Evolutionary conservation across 2,113 vertebrate species (phyloP).

Genomic region (Dicentrarchus labrax): DNA sequence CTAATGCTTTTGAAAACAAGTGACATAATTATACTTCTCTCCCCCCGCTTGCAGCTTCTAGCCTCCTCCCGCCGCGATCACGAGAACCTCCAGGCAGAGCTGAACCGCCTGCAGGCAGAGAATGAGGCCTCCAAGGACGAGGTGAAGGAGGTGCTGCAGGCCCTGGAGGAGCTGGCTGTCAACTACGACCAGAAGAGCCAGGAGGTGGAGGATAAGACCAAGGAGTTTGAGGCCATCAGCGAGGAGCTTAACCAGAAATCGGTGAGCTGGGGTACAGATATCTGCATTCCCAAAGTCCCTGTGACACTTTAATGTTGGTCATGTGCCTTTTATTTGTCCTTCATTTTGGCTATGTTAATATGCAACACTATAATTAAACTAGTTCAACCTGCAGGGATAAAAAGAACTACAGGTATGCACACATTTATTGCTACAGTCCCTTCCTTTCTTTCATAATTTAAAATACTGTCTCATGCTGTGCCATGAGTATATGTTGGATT

Average conservation of each 20-base stretch:
- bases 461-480: not conserved
- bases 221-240: slow-evolving; percentile 93
- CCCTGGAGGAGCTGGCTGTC: slow-evolving; percentile 96
- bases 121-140: slow-evolving; percentile 98
- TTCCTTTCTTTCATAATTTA: not conserved
- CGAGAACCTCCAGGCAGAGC: slow-evolving; percentile 94
- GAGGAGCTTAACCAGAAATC: slow-evolving; percentile 99
- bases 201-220: slow-evolving; percentile 97
- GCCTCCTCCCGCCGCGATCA: slow-evolving; percentile 94
- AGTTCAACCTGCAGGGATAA: not conserved
- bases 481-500: not conserved
- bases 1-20: not conserved
- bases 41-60: slow-evolving; percentile 84
- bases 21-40: not conserved
- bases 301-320: not conserved
- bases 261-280: slow-evolving; percentile 75
- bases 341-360: not conserved
- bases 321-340: slow-evolving; percentile 21
- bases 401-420: not conserved
- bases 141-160: slow-evolving; percentile 98
- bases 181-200: slow-evolving; percentile 99
- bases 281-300: not conserved
- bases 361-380: slow-evolving; percentile 1
- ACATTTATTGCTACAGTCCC: not conserved
- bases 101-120: slow-evolving; percentile 97